Evolutionary conservation across 2,888 invertebrate genomes (phyloP).

Genomic region (Smittia aterrima): DNA sequence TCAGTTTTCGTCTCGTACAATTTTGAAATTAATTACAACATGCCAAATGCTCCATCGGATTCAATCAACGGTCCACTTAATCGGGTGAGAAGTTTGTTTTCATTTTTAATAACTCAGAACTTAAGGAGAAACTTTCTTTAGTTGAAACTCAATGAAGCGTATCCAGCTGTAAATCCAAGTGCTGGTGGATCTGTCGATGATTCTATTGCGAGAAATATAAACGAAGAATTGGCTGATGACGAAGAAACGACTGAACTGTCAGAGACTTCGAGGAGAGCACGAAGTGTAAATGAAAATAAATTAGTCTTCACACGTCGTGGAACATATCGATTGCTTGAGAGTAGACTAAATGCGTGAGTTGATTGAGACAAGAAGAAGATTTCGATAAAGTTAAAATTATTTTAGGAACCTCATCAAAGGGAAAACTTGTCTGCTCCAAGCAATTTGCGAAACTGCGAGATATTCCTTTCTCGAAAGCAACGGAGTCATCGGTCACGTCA

Average conservation of each 20-base stretch:
- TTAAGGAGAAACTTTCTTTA: too few species aligned
- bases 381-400: not conserved
- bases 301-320: slow-evolving; percentile 23
- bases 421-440: slow-evolving; percentile 23
- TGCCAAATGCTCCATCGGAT: slow-evolving; percentile 61
- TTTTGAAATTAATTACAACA: slow-evolving; percentile 67
- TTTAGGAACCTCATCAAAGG: slow-evolving; percentile 22
- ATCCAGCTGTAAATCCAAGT: not conserved
- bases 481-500: slow-evolving; percentile 21
- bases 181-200: not conserved
- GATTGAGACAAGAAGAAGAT: not conserved
- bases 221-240: not conserved
- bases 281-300: not conserved
- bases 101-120: too few species aligned
- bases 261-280: not conserved
- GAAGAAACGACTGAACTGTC: not conserved
- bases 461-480: slow-evolving; percentile 5
- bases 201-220: slow-evolving; percentile 14
- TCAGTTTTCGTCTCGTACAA: slow-evolving; percentile 72
- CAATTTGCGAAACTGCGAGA: slow-evolving; percentile 30
- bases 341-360: slow-evolving; percentile 25
- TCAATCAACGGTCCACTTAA: slow-evolving; percentile 54
- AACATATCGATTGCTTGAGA: slow-evolving; percentile 12
- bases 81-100: not conserved
- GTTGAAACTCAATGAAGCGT: too few species aligned